Conservation (phyloP, 2,888 invertebrate species). For the Physocephala rufipes region DNA sequence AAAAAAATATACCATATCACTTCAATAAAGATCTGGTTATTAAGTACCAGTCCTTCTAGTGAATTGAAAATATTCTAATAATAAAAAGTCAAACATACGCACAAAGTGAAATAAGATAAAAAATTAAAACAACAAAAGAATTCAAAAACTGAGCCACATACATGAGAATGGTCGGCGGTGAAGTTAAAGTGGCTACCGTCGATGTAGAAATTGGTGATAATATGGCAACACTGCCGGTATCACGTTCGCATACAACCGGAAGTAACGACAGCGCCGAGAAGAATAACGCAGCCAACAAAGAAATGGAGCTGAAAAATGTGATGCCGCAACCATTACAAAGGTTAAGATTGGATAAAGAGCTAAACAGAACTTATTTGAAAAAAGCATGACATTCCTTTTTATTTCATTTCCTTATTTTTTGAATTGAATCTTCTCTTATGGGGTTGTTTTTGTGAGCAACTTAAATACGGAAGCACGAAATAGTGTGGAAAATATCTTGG, state of each 20-base stretch:
- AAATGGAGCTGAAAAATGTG: conserved; percentile 87
- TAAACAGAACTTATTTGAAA: neutral
- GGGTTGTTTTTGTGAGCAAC: too few species aligned
- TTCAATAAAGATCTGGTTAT: conserved; percentile 10
- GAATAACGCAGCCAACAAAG: conserved; percentile 84
- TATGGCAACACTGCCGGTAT: conserved; percentile 88
- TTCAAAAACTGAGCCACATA: conserved; percentile 23
- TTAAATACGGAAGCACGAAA: too few species aligned
- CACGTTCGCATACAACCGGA: conserved; percentile 75
- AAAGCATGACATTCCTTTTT: neutral
- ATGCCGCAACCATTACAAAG: conserved; percentile 86
- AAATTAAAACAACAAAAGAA: neutral
- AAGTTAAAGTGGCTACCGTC: conserved; percentile 89
- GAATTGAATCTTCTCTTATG: too few species aligned
- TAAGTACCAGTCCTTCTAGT: too few species aligned
- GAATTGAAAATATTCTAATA: conserved; percentile 11
- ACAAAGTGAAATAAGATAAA: neutral
- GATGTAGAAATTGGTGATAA: conserved; percentile 88
- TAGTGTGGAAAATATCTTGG: too few species aligned
- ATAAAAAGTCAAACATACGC: neutral
- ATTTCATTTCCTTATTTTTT: too few species aligned
- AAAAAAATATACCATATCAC: neutral
- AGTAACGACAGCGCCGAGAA: conserved; percentile 81
- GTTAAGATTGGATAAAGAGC: conserved; percentile 67
- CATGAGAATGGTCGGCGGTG: conserved; percentile 71